phyloP scores from a whole-genome alignment of 2,113 vertebrate species.

The Aegithalos caudatus region DNA sequence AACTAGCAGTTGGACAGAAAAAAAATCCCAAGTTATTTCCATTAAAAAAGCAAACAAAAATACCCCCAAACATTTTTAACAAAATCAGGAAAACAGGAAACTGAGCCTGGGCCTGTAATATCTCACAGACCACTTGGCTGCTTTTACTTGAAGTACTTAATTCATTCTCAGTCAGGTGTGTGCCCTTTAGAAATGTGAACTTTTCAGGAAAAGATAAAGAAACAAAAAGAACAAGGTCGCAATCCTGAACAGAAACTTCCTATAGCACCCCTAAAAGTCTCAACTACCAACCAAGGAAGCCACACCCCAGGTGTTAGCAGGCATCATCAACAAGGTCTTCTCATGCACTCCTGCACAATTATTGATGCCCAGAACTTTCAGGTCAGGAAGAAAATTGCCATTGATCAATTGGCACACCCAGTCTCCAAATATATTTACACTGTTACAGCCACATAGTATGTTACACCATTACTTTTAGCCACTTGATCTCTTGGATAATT shows the following conservation, averaged over 20 bases:
- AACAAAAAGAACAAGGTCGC: neutral
- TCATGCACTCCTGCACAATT: neutral
- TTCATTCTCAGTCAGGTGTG: neutral
- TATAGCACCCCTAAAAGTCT: neutral
- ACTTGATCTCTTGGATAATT: neutral
- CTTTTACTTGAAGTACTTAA: neutral
- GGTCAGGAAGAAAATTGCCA: neutral
- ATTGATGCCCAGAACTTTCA: neutral
- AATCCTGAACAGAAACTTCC: neutral
- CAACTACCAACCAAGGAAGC: neutral
- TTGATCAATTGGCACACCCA: neutral
- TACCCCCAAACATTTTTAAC: neutral
- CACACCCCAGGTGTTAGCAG: neutral
- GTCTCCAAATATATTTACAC: neutral
- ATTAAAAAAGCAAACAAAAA: neutral
- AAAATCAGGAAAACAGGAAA: neutral
- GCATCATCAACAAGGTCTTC: neutral
- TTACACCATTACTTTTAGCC: neutral
- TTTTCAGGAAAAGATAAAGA: neutral
- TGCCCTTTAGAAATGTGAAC: neutral
- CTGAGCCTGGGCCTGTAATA: neutral
- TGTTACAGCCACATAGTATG: accelerated
- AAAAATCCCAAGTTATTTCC: neutral
- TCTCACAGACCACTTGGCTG: neutral
- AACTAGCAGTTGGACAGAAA: neutral